Evolutionary conservation across 1,140 invertebrate species (phyloP).

Genomic region (Drosophila aff.): DNA sequence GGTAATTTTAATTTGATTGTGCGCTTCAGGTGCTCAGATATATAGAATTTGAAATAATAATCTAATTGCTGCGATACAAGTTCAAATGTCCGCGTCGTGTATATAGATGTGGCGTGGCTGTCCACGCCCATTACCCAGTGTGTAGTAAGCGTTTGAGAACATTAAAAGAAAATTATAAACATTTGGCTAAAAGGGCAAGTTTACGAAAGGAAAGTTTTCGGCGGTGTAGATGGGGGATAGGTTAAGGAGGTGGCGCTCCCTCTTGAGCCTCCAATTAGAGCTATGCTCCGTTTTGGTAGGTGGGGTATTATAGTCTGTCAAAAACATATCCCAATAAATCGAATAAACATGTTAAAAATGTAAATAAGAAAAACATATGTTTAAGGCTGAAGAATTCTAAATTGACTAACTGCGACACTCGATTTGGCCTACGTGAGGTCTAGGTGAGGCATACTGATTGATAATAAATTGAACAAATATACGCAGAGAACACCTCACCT

Average conservation of each 20-base stretch:
- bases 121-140: slow-evolving; percentile 14
- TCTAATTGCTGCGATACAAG: slow-evolving; percentile 12
- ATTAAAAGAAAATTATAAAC: slow-evolving; percentile 26
- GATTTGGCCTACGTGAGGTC: slow-evolving; percentile 17
- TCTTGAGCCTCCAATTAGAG: too few species aligned
- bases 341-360: not conserved
- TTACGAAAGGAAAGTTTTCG: slow-evolving; percentile 13
- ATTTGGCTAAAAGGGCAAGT: slow-evolving; percentile 18
- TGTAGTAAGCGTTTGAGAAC: slow-evolving; percentile 13
- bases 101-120: slow-evolving; percentile 20
- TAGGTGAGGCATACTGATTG: slow-evolving; percentile 48
- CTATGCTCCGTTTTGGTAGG: too few species aligned
- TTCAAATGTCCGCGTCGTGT: slow-evolving; percentile 1
- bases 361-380: too few species aligned
- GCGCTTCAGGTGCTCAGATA: not conserved
- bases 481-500: slow-evolving; percentile 6
- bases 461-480: slow-evolving; percentile 55
- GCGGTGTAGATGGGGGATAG: not conserved
- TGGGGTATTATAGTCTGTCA: slow-evolving; percentile 4
- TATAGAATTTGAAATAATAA: slow-evolving; percentile 22
- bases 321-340: not conserved
- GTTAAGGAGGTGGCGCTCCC: too few species aligned
- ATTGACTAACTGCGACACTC: slow-evolving; percentile 27
- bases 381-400: slow-evolving; percentile 8
- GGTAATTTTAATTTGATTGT: slow-evolving; percentile 35